Conservation (phyloP, 2,888 invertebrate genomes). For the Meloe dianella region DNA sequence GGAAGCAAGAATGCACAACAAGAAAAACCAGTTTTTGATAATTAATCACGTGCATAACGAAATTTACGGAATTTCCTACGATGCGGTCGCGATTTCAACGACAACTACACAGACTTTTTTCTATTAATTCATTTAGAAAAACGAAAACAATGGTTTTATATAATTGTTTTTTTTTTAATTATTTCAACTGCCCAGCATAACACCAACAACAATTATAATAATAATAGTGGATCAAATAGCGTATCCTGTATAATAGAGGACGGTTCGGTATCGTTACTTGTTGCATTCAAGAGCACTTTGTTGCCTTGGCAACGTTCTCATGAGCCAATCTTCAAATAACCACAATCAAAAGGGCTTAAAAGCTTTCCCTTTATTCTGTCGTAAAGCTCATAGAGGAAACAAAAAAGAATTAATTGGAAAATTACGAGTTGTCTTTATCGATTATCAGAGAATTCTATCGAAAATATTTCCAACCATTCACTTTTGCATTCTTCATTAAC, state of each 20-base stretch:
- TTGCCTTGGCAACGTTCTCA: conserved; percentile 38
- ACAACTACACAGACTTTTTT: too few species aligned
- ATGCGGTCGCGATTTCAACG: not conserved
- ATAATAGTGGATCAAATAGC: not conserved
- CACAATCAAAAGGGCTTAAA: conserved; percentile 10
- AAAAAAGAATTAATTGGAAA: conserved; percentile 24
- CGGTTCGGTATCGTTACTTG: conserved; percentile 34
- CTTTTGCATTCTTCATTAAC: not conserved
- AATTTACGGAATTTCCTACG: not conserved
- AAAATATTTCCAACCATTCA: not conserved
- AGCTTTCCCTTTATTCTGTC: conserved; percentile 4
- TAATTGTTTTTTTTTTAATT: not conserved
- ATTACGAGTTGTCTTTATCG: not conserved
- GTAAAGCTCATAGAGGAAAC: too few species aligned
- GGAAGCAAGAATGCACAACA: not conserved
- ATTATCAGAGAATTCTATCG: not conserved
- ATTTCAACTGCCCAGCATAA: not conserved
- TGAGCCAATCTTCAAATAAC: not conserved
- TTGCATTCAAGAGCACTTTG: conserved; percentile 48
- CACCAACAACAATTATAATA: not conserved
- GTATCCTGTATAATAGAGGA: not conserved
- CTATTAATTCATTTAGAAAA: not conserved
- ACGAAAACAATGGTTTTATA: not conserved
- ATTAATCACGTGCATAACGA: not conserved
- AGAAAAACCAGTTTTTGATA: not conserved